Conservation (phyloP, 64 coral and sea anemone genomes). For the Platygyra sinensis region DNA sequence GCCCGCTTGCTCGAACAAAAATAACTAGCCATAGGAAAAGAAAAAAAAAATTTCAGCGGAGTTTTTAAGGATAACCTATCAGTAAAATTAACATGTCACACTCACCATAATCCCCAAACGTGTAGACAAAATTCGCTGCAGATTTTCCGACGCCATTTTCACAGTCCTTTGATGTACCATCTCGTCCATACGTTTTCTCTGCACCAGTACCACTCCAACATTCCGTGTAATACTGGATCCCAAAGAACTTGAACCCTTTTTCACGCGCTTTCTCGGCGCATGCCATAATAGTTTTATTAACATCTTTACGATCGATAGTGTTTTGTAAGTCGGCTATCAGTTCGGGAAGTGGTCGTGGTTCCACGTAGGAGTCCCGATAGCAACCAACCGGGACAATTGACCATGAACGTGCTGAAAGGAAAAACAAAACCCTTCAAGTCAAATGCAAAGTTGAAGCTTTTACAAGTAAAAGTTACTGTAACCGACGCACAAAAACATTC, state of each 20-base stretch:
- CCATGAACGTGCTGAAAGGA: not conserved
- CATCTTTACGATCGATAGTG: not conserved
- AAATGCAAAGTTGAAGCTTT: not conserved
- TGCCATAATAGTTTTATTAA: constrained; percentile 29
- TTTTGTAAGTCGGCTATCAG: constrained; percentile 47
- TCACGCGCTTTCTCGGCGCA: constrained; percentile 43
- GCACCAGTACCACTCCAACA: constrained; percentile 54
- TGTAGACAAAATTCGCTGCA: constrained; percentile 54
- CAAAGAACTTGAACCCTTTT: constrained; percentile 39
- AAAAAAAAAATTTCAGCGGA: no score
- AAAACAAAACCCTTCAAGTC: not conserved
- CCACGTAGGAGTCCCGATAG: constrained; percentile 54
- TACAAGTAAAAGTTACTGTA: no score
- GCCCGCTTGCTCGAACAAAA: no score
- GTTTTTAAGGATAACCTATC: not conserved
- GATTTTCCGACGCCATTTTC: constrained; percentile 37
- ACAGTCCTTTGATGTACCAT: constrained; percentile 43
- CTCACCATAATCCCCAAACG: constrained; percentile 41
- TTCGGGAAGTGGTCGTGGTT: constrained; percentile 56
- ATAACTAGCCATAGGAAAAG: no score
- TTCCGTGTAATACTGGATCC: constrained; percentile 36
- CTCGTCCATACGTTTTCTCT: constrained; percentile 47
- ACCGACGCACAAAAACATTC: no score
- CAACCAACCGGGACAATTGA: constrained; percentile 37
- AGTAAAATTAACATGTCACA: not conserved